Percentiles rank a stretch among this genome's conserved stretches.
Evolutionary conservation across 2,113 vertebrate species (phyloP).

Genomic region (Clarias magur): DNA sequence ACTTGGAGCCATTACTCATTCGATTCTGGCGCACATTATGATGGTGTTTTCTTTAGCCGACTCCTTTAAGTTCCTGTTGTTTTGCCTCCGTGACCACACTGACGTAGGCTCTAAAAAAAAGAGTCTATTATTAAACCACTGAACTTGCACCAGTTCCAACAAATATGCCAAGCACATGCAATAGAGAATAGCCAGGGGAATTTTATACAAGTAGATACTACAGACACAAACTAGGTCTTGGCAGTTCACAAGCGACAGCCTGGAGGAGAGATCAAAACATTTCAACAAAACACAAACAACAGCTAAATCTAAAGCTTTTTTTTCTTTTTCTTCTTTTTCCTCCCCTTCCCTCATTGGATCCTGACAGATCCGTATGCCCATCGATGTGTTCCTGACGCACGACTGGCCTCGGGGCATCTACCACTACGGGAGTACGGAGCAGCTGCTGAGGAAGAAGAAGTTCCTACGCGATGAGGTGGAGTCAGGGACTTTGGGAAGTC

Average conservation of each 20-base stretch:
- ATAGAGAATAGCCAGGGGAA: too few relatives aligned
- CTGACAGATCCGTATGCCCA: slow-evolving; percentile 81
- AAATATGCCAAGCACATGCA: neutral
- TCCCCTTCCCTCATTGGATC: rapidly evolving
- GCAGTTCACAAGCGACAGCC: neutral
- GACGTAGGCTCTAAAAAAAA: too few relatives aligned
- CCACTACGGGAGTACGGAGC: slow-evolving; percentile 85
- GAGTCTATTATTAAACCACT: neutral
- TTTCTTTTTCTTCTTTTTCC: neutral
- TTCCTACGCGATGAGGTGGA: slow-evolving; percentile 94
- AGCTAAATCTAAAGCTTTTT: neutral
- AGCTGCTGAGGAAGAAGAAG: slow-evolving; percentile 86
- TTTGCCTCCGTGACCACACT: too few relatives aligned
- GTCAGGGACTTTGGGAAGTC: slow-evolving; percentile 87
- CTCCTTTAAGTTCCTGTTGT: too few relatives aligned
- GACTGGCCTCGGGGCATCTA: slow-evolving; percentile 97
- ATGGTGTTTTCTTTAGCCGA: too few relatives aligned
- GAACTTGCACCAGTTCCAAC: neutral
- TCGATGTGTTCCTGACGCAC: slow-evolving; percentile 94
- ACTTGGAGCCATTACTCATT: too few relatives aligned
- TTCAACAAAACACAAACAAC: neutral
- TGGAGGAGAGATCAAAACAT: neutral
- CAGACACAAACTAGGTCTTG: neutral
- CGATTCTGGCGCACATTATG: too few relatives aligned
- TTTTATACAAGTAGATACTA: neutral